These are phyloP conservation scores for Hermodice carunculata DNA, from an alignment of 2,888 invertebrate species.

Conservation along the genomic window DNA sequence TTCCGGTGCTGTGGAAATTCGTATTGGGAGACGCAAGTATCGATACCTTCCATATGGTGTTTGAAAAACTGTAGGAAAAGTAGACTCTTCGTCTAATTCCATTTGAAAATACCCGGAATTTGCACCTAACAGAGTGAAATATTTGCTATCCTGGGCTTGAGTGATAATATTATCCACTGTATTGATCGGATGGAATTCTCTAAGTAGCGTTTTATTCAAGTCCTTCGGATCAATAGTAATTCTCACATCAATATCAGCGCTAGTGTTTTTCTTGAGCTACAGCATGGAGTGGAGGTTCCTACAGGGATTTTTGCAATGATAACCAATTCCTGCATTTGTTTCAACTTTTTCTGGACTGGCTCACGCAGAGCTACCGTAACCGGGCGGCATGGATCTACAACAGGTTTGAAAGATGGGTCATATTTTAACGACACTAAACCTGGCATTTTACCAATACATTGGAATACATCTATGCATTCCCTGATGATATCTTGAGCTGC, in stretches of 20 bases:
- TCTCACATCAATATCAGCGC: slow-evolving; percentile 8
- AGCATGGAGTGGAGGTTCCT: neutral
- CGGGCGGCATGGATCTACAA: neutral
- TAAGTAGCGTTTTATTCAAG: slow-evolving; percentile 23
- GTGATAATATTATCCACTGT: slow-evolving; percentile 13
- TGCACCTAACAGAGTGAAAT: slow-evolving; percentile 9
- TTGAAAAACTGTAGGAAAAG: too few species aligned
- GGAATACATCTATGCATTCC: neutral
- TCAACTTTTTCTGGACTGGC: neutral
- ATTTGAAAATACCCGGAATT: slow-evolving; percentile 7
- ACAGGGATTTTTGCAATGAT: neutral
- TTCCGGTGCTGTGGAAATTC: slow-evolving; percentile 20
- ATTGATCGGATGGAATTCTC: slow-evolving; percentile 18
- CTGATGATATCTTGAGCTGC: too few species aligned
- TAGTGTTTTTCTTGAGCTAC: too few species aligned
- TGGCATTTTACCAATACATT: neutral
- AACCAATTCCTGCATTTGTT: neutral
- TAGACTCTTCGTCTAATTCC: too few species aligned
- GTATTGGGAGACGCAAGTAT: slow-evolving; percentile 11
- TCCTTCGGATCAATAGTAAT: slow-evolving; percentile 26
- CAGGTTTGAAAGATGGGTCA: neutral
- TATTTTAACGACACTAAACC: neutral
- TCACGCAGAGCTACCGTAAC: neutral
- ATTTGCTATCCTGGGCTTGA: neutral
- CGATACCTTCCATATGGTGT: slow-evolving; percentile 12